Evolutionary conservation across 2,888 invertebrate species (phyloP).

Genomic region (Scelioninae gen. 1): DNA sequence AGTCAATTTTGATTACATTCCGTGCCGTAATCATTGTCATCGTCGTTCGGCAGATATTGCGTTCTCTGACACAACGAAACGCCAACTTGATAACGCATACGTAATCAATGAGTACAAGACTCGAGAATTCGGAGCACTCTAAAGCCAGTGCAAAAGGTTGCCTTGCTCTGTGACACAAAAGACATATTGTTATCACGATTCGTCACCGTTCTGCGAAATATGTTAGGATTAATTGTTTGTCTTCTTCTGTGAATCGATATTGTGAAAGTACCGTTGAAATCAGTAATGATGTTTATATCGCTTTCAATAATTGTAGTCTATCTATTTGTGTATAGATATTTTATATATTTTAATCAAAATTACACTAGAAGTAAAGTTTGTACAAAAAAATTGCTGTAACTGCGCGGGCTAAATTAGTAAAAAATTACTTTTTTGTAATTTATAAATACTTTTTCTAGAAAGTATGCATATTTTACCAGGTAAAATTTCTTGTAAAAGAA

Average conservation of each 20-base stretch:
- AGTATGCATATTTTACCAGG: too few relatives aligned
- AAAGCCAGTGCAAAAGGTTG: conserved; percentile 28
- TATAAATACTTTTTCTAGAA: too few relatives aligned
- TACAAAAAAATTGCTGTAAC: too few relatives aligned
- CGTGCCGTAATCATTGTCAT: conserved; percentile 19
- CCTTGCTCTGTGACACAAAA: conserved; percentile 14
- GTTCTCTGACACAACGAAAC: conserved; percentile 9
- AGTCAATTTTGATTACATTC: conserved; percentile 22
- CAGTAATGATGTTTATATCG: neutral
- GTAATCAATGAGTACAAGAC: conserved; percentile 31
- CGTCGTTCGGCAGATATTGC: conserved; percentile 15
- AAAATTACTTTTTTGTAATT: too few relatives aligned
- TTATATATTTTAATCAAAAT: too few relatives aligned
- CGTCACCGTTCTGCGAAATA: conserved; percentile 23
- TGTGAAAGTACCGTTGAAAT: neutral
- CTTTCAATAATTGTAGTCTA: too few relatives aligned
- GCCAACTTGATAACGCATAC: conserved; percentile 23
- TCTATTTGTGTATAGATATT: too few relatives aligned
- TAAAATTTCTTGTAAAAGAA: too few relatives aligned
- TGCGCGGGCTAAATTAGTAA: too few relatives aligned
- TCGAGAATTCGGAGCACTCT: conserved; percentile 24
- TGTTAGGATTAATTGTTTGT: conserved; percentile 3
- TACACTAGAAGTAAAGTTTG: too few relatives aligned
- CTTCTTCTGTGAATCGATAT: neutral
- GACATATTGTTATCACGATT: conserved; percentile 19